Percentiles rank a stretch among this genome's conserved stretches.
Conservation (phyloP, 2,113 vertebrate genomes). For the Rhinolophus ferrumequinum region DNA sequence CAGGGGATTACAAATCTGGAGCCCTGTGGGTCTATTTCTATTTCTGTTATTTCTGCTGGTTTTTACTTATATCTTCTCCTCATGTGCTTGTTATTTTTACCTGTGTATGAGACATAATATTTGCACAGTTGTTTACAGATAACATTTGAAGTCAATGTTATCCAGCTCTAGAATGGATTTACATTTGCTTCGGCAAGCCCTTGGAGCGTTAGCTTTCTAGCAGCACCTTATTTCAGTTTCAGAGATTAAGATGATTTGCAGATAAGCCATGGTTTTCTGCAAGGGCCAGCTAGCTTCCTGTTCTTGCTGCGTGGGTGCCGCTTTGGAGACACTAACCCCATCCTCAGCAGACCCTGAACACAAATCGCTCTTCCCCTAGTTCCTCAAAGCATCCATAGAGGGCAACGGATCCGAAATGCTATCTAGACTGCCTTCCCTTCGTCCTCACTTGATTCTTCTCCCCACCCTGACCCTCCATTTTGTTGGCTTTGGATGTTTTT, state of each 20-base stretch:
- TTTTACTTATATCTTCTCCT: not conserved
- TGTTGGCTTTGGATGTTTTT: not conserved
- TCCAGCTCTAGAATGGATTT: not conserved
- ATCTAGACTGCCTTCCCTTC: not conserved
- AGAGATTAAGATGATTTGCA: not conserved
- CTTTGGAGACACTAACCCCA: not conserved
- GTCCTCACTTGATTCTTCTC: not conserved
- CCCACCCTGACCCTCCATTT: not conserved
- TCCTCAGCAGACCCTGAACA: not conserved
- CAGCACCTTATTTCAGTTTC: constrained; percentile 12
- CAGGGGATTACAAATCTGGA: not conserved
- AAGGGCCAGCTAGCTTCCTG: not conserved
- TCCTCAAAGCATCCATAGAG: not conserved
- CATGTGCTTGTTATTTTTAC: not conserved
- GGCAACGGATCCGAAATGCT: not conserved
- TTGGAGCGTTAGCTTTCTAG: not conserved
- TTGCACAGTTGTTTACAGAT: not conserved
- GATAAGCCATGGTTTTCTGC: not conserved
- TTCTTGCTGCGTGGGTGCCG: not conserved
- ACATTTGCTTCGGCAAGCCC: not conserved
- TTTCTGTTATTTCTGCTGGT: not conserved
- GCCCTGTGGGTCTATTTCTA: not conserved
- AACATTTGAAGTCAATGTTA: not conserved
- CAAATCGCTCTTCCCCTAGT: not conserved
- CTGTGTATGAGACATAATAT: not conserved